phyloP scores from a whole-genome alignment of 1,140 invertebrate species.

The Drosophila sp. region DNA sequence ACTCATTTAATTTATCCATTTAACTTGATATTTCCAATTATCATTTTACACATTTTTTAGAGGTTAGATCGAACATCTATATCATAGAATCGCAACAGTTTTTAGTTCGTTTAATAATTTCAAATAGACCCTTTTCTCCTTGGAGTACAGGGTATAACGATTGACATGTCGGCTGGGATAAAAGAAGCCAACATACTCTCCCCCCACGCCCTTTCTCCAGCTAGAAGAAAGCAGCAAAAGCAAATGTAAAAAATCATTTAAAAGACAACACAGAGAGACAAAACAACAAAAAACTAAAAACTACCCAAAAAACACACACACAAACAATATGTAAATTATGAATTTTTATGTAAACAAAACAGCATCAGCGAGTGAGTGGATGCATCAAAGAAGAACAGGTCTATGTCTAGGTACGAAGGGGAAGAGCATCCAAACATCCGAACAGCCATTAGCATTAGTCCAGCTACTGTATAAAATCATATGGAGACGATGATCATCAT shows the following conservation, averaged over 20 bases:
- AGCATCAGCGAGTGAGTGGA: slow-evolving; percentile 46
- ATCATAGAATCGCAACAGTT: background rate
- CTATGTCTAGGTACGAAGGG: slow-evolving; percentile 23
- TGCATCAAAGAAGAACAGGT: slow-evolving; percentile 78
- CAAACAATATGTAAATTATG: slow-evolving; percentile 78
- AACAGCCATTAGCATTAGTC: slow-evolving; percentile 63
- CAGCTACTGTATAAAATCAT: slow-evolving; percentile 79
- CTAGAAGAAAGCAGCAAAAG: slow-evolving; percentile 44
- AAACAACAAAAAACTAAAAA: slow-evolving; percentile 38
- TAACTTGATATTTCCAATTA: too few species aligned
- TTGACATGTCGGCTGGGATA: slow-evolving; percentile 63
- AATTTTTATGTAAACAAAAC: slow-evolving; percentile 76
- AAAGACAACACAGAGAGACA: slow-evolving; percentile 48
- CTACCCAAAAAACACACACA: slow-evolving; percentile 36
- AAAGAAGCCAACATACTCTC: slow-evolving; percentile 58
- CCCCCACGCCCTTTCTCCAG: background rate
- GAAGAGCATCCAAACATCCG: slow-evolving; percentile 14
- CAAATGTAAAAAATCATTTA: slow-evolving; percentile 77
- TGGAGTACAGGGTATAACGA: slow-evolving; percentile 22
- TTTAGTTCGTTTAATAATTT: background rate
- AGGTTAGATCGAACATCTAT: too few species aligned
- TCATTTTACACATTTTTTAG: too few species aligned
- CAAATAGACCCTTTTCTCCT: background rate
- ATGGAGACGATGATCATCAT: slow-evolving; percentile 42
- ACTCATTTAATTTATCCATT: too few species aligned